Conservation (phyloP, 2,113 vertebrate genomes). For the Ursus arctos region DNA sequence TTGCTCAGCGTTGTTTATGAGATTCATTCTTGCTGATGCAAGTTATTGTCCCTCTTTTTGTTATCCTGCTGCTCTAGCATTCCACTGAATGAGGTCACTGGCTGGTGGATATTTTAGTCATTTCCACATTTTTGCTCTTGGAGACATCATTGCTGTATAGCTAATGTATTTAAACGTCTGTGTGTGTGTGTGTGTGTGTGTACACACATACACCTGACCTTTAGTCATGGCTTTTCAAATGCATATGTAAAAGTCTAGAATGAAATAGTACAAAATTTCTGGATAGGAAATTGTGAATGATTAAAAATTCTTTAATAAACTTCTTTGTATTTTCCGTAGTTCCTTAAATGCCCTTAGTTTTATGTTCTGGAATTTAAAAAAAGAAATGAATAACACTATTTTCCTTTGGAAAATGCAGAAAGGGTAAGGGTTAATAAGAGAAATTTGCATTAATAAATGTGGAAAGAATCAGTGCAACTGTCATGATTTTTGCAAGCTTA, state of each 20-base stretch:
- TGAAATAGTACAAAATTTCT: slow-evolving; percentile 37
- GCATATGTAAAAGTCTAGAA: background rate
- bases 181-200: too few relatives aligned
- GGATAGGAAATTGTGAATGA: slow-evolving; percentile 28
- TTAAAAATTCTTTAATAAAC: slow-evolving; percentile 17
- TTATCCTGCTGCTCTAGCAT: background rate
- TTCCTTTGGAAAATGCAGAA: slow-evolving; percentile 34
- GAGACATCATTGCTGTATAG: background rate
- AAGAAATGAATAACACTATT: background rate
- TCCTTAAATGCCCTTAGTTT: slow-evolving; percentile 52
- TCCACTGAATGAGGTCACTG: background rate
- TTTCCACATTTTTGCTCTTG: slow-evolving; percentile 25
- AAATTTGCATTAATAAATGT: slow-evolving; percentile 8
- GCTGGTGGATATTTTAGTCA: background rate
- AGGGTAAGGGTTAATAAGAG: background rate
- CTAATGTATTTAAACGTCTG: background rate
- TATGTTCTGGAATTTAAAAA: background rate
- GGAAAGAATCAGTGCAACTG: slow-evolving; percentile 21
- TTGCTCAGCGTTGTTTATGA: background rate
- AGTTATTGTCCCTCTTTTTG: background rate
- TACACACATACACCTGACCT: background rate
- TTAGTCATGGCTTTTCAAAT: slow-evolving; percentile 50
- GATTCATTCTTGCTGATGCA: slow-evolving; percentile 2
- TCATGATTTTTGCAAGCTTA: background rate
- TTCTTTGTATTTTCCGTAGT: slow-evolving; percentile 29